Evolutionary conservation across 53 echinoderm and acorn worm species (phyloP).

Genomic region (Paelopatides confundens): DNA sequence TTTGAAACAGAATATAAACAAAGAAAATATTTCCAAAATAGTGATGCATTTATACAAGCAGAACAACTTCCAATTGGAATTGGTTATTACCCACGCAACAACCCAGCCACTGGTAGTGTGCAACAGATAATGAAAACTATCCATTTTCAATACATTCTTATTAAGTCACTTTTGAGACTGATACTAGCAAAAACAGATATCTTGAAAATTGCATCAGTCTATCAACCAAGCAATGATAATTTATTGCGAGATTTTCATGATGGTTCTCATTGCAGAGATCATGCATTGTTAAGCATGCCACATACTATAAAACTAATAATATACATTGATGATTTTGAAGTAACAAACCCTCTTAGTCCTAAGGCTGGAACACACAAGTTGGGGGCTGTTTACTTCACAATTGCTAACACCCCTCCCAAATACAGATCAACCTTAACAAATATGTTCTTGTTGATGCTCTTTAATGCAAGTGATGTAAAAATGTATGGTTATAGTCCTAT

Average conservation of each 20-base stretch:
- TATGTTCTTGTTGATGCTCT: conserved; percentile 52
- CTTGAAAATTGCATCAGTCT: conserved; percentile 33
- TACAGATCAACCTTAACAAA: conserved; percentile 52
- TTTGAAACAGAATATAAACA: conserved; percentile 55
- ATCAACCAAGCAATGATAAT: conserved; percentile 47
- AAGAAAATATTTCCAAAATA: conserved; percentile 58
- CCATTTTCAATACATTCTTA: conserved; percentile 61
- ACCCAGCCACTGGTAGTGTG: conserved; percentile 42
- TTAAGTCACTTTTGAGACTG: conserved; percentile 25
- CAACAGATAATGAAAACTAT: conserved; percentile 57
- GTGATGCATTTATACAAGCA: too few relatives aligned
- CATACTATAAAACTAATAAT: conserved; percentile 29
- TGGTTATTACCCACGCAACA: conserved; percentile 56
- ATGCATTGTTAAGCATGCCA: conserved; percentile 18
- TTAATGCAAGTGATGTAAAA: conserved; percentile 27
- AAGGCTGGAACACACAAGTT: conserved; percentile 57
- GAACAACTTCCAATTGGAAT: conserved; percentile 54
- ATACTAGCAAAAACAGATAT: conserved; percentile 57
- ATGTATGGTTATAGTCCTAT: conserved; percentile 51
- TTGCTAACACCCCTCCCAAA: conserved; percentile 49
- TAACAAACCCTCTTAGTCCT: conserved; percentile 40
- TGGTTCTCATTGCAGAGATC: conserved; percentile 13
- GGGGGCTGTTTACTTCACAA: conserved; percentile 36
- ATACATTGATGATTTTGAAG: conserved; percentile 22
- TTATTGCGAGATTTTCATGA: conserved; percentile 56